These are phyloP conservation scores for Lobophora halterata DNA, from an alignment of 2,888 invertebrate genomes.

Conservation along the genomic window DNA sequence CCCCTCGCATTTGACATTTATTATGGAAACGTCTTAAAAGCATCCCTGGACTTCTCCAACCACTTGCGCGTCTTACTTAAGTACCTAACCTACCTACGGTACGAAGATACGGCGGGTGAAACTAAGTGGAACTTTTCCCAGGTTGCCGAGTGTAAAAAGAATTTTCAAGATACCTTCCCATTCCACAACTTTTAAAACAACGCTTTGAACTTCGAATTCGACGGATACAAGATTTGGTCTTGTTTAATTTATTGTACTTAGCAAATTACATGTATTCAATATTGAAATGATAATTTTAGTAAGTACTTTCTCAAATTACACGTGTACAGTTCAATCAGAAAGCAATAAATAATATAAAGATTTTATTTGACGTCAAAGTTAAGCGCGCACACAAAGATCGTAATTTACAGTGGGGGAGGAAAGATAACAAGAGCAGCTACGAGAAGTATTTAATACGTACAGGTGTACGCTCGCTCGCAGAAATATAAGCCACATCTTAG, in stretches of 20 bases:
- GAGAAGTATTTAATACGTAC: constrained; percentile 51
- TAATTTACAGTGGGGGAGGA: constrained; percentile 53
- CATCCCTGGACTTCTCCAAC: constrained; percentile 63
- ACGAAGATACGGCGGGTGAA: constrained; percentile 59
- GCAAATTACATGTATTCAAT: background rate
- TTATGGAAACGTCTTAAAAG: constrained; percentile 67
- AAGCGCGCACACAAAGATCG: constrained; percentile 43
- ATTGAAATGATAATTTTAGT: too few relatives aligned
- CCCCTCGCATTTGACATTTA: constrained; percentile 47
- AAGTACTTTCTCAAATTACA: too few relatives aligned
- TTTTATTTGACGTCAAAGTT: constrained; percentile 37
- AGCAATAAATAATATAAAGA: constrained; percentile 38
- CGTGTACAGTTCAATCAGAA: constrained; percentile 21
- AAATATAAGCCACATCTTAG: constrained; percentile 47
- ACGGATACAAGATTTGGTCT: constrained; percentile 13
- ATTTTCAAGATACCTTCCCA: constrained; percentile 60
- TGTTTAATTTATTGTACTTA: constrained; percentile 4
- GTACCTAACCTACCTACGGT: too few relatives aligned
- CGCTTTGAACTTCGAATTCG: constrained; percentile 43
- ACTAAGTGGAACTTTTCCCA: constrained; percentile 74
- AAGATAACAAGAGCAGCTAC: constrained; percentile 58
- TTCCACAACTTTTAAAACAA: constrained; percentile 53
- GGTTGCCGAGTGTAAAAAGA: constrained; percentile 70
- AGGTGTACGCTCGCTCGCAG: constrained; percentile 50
- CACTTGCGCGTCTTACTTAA: constrained; percentile 65